phyloP scores from a whole-genome alignment of 1,140 invertebrate genomes.

The Nixonia krombeini region DNA sequence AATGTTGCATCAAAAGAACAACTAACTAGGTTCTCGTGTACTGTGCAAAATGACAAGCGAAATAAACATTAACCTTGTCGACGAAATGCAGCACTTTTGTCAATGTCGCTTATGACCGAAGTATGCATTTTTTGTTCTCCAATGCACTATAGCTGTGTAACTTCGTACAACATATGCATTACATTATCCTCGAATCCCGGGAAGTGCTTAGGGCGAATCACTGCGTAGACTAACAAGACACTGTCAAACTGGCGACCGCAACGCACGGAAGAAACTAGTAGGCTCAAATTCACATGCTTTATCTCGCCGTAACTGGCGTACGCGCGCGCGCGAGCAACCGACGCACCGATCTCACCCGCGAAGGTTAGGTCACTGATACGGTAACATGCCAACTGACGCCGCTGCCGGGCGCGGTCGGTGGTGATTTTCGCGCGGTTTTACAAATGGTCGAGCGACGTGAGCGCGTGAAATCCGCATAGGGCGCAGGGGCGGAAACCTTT shows the following conservation, averaged over 20 bases:
- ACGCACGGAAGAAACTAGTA: not conserved
- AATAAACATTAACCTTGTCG: too few species aligned
- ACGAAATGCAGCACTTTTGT: too few species aligned
- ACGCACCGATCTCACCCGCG: constrained; percentile 42
- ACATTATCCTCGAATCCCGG: not conserved
- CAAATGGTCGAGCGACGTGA: constrained; percentile 4
- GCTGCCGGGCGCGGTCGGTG: constrained; percentile 24
- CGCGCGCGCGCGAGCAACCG: constrained; percentile 24
- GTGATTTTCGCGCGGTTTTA: constrained; percentile 24
- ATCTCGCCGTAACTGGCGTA: not conserved
- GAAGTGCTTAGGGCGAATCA: not conserved
- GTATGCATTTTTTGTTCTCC: too few species aligned
- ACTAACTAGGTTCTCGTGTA: too few species aligned
- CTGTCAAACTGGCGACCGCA: constrained; percentile 7
- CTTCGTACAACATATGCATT: not conserved
- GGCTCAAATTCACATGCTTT: not conserved
- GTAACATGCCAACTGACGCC: constrained; percentile 37
- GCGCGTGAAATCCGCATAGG: not conserved
- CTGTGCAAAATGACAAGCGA: too few species aligned
- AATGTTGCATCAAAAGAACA: too few species aligned
- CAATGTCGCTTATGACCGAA: too few species aligned
- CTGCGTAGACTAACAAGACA: not conserved
- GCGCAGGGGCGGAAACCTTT: not conserved
- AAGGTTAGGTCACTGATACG: constrained; percentile 48
- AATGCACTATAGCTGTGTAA: too few species aligned